phyloP scores from a whole-genome alignment of 2,797 vertebrate genomes.

The Pteropus rufus region DNA sequence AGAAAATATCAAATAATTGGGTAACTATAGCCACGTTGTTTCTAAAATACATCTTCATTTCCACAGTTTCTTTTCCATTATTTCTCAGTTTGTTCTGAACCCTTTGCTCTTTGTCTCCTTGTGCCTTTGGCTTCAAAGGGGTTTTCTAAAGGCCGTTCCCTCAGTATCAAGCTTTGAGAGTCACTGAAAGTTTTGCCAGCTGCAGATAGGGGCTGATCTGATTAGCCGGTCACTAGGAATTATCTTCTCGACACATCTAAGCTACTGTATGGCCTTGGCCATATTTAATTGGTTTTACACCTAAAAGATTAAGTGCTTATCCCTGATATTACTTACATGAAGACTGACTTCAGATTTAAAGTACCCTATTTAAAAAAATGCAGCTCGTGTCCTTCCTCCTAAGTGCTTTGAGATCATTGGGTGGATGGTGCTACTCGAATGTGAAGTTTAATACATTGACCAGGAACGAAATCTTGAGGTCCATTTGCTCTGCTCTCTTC shows the following conservation, averaged over 20 bases:
- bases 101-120: neutral
- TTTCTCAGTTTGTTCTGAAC: neutral
- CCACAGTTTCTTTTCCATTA: neutral
- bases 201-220: neutral
- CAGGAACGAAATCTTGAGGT: neutral
- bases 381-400: neutral
- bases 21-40: neutral
- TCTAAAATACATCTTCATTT: neutral
- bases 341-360: neutral
- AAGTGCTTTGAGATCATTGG: neutral
- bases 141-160: neutral
- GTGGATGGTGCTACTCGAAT: neutral
- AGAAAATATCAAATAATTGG: neutral
- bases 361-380: neutral
- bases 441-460: neutral
- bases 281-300: slow-evolving; percentile 18
- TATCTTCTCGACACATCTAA: neutral
- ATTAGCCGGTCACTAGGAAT: neutral
- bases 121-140: neutral
- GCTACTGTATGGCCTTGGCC: neutral
- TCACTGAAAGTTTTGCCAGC: neutral
- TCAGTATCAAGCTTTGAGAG: neutral
- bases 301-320: slow-evolving; percentile 10
- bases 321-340: neutral
- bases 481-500: neutral